Evolutionary conservation across 2,113 vertebrate species (phyloP).

Genomic region (Quiscalus mexicanus): DNA sequence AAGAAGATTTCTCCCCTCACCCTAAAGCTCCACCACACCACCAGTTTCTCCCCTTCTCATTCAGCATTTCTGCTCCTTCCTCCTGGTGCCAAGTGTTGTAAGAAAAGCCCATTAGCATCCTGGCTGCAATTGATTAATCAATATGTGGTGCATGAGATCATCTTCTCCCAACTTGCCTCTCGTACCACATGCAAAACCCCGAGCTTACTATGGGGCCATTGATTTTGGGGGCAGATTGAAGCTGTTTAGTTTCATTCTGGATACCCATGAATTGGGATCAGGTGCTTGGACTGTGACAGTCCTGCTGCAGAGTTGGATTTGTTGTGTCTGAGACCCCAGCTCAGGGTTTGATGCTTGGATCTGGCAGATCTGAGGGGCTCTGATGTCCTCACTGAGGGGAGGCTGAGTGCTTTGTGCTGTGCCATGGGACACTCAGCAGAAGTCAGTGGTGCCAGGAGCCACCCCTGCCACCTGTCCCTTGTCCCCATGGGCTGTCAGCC

Average conservation of each 20-base stretch:
- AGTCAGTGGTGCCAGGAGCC: not conserved
- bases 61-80: constrained; percentile 14
- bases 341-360: not conserved
- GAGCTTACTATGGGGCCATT: not conserved
- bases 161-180: not conserved
- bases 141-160: constrained; percentile 38
- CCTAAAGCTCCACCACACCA: not conserved
- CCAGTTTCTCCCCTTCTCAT: not conserved
- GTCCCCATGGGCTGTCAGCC: not conserved
- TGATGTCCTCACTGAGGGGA: not conserved
- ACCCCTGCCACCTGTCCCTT: not conserved
- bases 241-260: not conserved
- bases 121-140: constrained; percentile 52
- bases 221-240: constrained; percentile 8
- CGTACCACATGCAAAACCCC: not conserved
- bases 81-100: constrained; percentile 24
- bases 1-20: not conserved
- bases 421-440: not conserved
- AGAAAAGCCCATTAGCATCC: constrained; percentile 43
- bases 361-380: not conserved
- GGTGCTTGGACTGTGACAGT: not conserved
- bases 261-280: not conserved
- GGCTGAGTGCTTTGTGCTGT: not conserved
- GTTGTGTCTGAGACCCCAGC: not conserved
- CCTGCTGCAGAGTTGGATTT: not conserved